Percentiles rank a stretch among this genome's conserved stretches.
Evolutionary conservation across 2,113 vertebrate species (phyloP).

Genomic region (Camelus bactrianus): DNA sequence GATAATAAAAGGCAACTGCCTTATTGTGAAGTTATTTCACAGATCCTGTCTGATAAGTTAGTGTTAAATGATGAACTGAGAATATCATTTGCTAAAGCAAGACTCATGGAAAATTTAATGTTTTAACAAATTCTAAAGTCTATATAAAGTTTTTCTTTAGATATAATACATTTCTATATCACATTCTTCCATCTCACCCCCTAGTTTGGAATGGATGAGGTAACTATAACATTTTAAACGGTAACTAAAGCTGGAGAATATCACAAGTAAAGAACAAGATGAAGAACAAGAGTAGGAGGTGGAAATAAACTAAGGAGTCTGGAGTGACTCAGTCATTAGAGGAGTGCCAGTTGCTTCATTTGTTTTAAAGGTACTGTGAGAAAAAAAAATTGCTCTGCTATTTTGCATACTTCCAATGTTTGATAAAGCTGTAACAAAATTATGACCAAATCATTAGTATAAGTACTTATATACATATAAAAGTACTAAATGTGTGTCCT

Average conservation of each 20-base stretch:
- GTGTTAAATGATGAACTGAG: neutral
- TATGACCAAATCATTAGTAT: neutral
- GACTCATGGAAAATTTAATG: neutral
- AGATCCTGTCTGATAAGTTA: neutral
- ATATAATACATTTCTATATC: neutral
- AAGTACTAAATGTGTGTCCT: neutral
- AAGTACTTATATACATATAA: neutral
- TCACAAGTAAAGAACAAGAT: constrained; percentile 11
- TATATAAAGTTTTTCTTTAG: constrained; percentile 25
- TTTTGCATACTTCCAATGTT: neutral
- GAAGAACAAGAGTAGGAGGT: neutral
- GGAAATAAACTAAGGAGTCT: neutral
- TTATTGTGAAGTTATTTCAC: neutral
- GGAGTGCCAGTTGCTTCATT: neutral
- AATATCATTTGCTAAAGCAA: neutral
- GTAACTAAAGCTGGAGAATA: neutral
- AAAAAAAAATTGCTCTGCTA: neutral
- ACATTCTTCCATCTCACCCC: neutral
- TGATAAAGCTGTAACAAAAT: neutral
- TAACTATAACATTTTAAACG: neutral
- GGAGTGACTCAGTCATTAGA: neutral
- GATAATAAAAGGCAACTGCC: neutral
- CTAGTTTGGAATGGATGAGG: neutral
- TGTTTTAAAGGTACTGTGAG: neutral
- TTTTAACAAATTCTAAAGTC: neutral